phyloP scores from a whole-genome alignment of 1,140 invertebrate species.

The Cydia pomonella region DNA sequence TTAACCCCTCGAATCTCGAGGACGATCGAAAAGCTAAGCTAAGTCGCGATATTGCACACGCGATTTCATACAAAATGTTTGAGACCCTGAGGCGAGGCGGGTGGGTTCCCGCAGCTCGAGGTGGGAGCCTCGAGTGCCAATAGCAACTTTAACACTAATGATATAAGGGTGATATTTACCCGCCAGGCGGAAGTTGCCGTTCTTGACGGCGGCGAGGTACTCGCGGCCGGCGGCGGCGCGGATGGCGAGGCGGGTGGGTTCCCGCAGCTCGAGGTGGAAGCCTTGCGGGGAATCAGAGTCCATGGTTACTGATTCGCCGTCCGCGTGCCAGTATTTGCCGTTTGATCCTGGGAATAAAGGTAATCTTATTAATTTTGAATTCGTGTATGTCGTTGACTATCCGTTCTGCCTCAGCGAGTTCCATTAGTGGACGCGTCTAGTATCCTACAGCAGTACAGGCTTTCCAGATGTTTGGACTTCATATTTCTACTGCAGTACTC shows the following conservation, averaged over 20 bases:
- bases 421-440: too few species aligned
- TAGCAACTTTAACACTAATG: neutral
- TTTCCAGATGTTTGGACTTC: too few species aligned
- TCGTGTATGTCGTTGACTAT: too few species aligned
- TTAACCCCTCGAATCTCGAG: too few species aligned
- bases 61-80: too few species aligned
- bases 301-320: conserved; percentile 92
- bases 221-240: conserved; percentile 87
- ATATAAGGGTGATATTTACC: neutral
- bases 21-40: neutral
- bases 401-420: too few species aligned
- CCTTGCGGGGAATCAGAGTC: conserved; percentile 92
- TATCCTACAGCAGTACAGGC: too few species aligned
- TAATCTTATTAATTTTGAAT: neutral
- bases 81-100: too few species aligned
- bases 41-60: too few species aligned
- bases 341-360: conserved; percentile 86
- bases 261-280: conserved; percentile 95
- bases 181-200: conserved; percentile 93
- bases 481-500: too few species aligned
- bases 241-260: conserved; percentile 95
- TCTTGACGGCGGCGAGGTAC: conserved; percentile 96
- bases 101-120: too few species aligned
- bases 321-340: conserved; percentile 95
- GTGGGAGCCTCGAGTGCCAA: neutral